Percentiles rank a stretch among this genome's conserved stretches.
Evolutionary conservation across 2,113 vertebrate species (phyloP).

Genomic region (Saguinus imperator): DNA sequence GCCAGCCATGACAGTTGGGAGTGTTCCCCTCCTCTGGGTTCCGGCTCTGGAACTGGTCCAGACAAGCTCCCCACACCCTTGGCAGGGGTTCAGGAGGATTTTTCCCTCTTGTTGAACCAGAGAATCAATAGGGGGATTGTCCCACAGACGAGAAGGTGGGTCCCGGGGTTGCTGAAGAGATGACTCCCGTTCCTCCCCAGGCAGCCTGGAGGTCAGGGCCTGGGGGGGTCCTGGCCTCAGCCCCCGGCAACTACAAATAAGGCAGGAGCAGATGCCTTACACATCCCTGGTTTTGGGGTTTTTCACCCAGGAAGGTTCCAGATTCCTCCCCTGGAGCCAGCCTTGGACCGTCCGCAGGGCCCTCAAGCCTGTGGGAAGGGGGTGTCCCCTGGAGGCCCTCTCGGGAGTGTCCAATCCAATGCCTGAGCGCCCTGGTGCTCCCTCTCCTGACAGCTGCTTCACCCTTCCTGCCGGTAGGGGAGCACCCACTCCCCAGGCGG

Average conservation of each 20-base stretch:
- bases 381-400: accelerated
- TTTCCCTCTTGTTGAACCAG: neutral
- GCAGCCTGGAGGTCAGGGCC: neutral
- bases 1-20: neutral
- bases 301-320: neutral
- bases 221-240: neutral
- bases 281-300: accelerated
- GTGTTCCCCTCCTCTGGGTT: neutral
- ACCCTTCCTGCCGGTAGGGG: accelerated
- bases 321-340: neutral
- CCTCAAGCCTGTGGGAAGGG: accelerated
- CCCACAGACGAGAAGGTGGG: neutral
- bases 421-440: accelerated
- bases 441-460: accelerated
- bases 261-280: accelerated
- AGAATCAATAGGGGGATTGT: neutral
- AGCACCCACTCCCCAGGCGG: accelerated
- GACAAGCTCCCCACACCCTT: neutral
- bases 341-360: neutral
- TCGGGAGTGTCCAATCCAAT: accelerated
- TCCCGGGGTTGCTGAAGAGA: neutral
- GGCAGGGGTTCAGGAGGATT: accelerated
- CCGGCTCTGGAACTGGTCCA: neutral
- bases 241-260: too few species aligned
- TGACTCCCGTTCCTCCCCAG: neutral